A percentile compares a stretch with the other conserved stretches of the same genome.
These are phyloP conservation scores for Tinamus guttatus DNA, from an alignment of 2,113 vertebrate genomes.

Conservation along the genomic window DNA sequence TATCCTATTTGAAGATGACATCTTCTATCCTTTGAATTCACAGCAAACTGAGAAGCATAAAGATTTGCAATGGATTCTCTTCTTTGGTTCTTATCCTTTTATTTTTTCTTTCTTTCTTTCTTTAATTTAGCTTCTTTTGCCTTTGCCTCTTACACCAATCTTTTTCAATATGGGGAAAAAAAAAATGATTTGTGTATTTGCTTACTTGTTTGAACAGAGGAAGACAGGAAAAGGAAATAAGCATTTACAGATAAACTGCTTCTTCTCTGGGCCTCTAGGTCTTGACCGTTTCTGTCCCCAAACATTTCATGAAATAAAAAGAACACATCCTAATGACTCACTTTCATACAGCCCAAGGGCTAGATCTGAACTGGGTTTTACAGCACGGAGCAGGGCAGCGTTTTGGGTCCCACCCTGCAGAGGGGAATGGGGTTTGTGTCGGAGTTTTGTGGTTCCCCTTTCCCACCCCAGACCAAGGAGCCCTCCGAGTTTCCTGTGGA, in stretches of 20 bases:
- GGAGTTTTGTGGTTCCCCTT: not conserved
- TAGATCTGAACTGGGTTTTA: not conserved
- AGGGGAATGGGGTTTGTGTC: rapidly evolving
- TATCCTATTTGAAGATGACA: not conserved
- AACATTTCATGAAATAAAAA: not conserved
- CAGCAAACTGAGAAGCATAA: not conserved
- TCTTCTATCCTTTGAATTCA: not conserved
- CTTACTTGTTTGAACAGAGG: not conserved
- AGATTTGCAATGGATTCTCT: not conserved
- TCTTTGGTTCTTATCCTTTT: not conserved
- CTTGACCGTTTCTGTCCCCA: not conserved
- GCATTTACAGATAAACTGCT: not conserved
- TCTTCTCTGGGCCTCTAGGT: not conserved
- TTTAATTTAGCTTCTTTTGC: no score
- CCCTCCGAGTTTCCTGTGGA: not conserved
- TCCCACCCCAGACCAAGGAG: not conserved
- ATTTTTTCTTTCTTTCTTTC: not conserved
- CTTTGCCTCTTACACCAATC: not conserved
- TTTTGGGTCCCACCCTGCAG: not conserved
- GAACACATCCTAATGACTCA: not conserved
- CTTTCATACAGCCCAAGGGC: rapidly evolving
- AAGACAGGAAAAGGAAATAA: not conserved
- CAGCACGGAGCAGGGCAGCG: not conserved
- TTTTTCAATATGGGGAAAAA: not conserved
- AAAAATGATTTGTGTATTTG: not conserved